Percentiles rank a stretch among this genome's conserved stretches.
These are phyloP conservation scores for Alosa sapidissima DNA, from an alignment of 2,797 vertebrate species.

Conservation along the genomic window DNA sequence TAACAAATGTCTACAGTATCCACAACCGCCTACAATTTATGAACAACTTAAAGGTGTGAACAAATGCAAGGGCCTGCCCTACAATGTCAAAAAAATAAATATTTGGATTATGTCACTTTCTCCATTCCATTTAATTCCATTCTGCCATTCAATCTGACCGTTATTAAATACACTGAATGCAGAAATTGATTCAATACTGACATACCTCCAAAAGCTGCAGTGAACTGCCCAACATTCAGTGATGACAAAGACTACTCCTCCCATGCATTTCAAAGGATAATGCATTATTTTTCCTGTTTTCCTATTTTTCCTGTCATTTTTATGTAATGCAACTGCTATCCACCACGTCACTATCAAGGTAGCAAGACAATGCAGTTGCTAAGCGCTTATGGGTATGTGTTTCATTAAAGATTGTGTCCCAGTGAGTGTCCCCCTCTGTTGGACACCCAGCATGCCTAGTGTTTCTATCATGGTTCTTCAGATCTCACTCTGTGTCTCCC, in stretches of 20 bases:
- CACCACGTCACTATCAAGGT: no score
- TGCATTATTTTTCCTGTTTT: not conserved
- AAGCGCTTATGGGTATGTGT: not conserved
- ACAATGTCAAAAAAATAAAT: not conserved
- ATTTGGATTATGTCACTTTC: not conserved
- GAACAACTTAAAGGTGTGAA: not conserved
- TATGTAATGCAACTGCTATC: no score
- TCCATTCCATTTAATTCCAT: no score
- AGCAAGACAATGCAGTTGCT: no score
- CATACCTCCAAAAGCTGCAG: not conserved
- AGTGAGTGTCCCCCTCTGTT: not conserved
- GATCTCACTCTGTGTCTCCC: no score
- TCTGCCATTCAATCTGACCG: not conserved
- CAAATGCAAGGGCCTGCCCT: not conserved
- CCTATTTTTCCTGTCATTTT: not conserved
- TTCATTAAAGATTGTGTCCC: not conserved
- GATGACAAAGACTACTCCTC: not conserved
- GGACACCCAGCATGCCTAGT: no score
- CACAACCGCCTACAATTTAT: not conserved
- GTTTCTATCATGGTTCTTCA: no score
- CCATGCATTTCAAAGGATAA: not conserved
- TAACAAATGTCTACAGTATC: not conserved
- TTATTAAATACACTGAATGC: not conserved
- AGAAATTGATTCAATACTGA: not conserved
- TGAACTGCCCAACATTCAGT: not conserved